Evolutionary conservation across 2,113 vertebrate species (phyloP).

Genomic region (Platysternon megacephalum): DNA sequence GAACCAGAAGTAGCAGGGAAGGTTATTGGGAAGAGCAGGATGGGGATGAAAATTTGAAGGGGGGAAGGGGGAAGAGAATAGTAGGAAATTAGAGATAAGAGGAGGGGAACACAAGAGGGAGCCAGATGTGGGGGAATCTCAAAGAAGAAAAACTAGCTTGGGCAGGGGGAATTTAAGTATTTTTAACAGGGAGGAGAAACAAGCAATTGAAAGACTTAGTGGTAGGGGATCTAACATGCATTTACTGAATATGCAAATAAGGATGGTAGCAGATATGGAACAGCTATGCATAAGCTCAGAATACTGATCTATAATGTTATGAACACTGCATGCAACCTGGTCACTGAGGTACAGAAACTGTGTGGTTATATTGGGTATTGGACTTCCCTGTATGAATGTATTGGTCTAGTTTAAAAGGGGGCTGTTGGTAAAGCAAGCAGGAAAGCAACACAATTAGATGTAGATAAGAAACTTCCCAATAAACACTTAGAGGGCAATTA

Average conservation of each 20-base stretch:
- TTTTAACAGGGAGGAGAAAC: background rate
- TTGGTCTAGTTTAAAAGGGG: background rate
- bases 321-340: background rate
- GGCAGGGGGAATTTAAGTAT: background rate
- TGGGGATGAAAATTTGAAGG: too few species aligned
- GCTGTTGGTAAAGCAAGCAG: background rate
- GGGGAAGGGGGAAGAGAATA: too few species aligned
- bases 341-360: background rate
- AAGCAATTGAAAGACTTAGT: background rate
- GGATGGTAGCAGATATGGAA: accelerated
- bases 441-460: accelerated
- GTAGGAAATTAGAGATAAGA: background rate
- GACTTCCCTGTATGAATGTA: background rate
- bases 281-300: background rate
- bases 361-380: background rate
- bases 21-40: background rate
- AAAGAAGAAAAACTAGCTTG: background rate
- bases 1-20: background rate
- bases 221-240: background rate
- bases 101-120: background rate
- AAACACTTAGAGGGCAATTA: background rate
- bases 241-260: background rate
- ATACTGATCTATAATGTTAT: accelerated
- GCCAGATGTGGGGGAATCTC: background rate
- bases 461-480: background rate